Evolutionary conservation across 2,797 vertebrate species (phyloP).

Genomic region (Rousettus madagascariensis): DNA sequence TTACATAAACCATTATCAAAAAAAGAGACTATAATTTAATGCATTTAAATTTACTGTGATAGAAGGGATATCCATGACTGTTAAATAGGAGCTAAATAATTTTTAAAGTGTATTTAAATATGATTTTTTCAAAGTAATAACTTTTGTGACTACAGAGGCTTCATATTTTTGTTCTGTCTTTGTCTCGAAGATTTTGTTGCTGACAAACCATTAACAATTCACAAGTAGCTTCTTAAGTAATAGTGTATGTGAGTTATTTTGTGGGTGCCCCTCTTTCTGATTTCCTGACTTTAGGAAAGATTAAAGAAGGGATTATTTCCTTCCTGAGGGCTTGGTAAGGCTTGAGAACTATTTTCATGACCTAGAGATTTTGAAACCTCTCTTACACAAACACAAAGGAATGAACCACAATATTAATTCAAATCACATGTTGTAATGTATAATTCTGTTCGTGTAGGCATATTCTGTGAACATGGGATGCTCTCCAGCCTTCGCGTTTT

Average conservation of each 20-base stretch:
- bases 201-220: constrained; percentile 26
- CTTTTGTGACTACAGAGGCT: constrained; percentile 12
- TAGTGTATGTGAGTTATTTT: background rate
- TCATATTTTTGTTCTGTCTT: background rate
- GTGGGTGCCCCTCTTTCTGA: background rate
- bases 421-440: background rate
- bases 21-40: background rate
- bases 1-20: background rate
- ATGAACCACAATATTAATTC: background rate
- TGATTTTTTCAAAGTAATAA: background rate
- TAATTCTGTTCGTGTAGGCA: background rate
- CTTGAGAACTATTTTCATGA: background rate
- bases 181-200: constrained; percentile 12
- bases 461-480: background rate
- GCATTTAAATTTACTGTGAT: background rate
- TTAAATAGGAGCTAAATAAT: background rate
- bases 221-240: background rate
- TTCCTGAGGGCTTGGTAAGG: background rate
- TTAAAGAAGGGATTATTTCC: background rate
- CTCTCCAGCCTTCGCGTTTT: background rate
- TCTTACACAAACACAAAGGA: background rate
- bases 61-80: background rate
- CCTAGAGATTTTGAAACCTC: background rate
- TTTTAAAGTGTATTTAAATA: constrained; percentile 30
- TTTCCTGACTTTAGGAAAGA: constrained; percentile 36